A percentile compares a stretch with the other conserved stretches of the same genome.
phyloP scores from a whole-genome alignment of 2,797 vertebrate genomes.

The Rhinophrynus dorsalis region DNA sequence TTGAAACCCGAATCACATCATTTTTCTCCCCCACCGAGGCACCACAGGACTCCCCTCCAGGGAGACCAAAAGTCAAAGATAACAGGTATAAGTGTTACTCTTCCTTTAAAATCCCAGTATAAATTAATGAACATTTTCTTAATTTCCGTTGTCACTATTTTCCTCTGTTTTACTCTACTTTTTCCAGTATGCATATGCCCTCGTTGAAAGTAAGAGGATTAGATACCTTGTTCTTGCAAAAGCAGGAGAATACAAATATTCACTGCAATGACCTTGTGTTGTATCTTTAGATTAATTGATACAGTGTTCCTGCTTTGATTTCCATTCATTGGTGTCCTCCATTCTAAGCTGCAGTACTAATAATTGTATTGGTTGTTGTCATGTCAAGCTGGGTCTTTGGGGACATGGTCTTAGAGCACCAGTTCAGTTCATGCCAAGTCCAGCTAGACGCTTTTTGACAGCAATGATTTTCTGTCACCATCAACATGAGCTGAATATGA shows the following conservation, averaged over 20 bases:
- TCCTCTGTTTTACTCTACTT: no score
- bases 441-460: constrained; percentile 21
- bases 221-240: no score
- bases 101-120: no score
- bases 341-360: neutral
- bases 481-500: constrained; percentile 27
- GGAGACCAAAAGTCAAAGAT: no score
- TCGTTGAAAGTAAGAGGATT: no score
- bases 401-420: constrained; percentile 25
- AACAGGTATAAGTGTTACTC: no score
- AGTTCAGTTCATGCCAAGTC: constrained; percentile 16
- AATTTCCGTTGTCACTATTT: no score
- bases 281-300: neutral
- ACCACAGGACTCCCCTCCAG: no score
- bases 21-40: no score
- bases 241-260: neutral
- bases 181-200: no score
- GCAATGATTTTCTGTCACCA: constrained; percentile 30
- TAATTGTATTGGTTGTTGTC: constrained; percentile 27
- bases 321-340: neutral
- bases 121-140: no score
- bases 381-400: constrained; percentile 29
- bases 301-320: neutral
- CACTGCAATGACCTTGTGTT: neutral
- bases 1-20: no score